Conservation (phyloP, 2,888 invertebrate species). For the Salpingus planirostris region DNA sequence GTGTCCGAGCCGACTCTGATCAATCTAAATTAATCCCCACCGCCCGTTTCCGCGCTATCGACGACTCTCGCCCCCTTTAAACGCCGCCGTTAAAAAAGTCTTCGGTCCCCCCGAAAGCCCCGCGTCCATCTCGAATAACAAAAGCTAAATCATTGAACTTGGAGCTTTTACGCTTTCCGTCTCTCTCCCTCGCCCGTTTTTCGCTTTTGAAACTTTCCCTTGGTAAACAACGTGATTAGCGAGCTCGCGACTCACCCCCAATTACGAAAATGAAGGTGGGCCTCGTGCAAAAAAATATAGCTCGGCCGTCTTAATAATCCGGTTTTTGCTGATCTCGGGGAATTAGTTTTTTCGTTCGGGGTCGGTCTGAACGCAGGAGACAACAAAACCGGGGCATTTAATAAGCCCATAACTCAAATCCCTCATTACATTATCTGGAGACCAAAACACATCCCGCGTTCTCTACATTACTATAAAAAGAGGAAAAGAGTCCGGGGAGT, state of each 20-base stretch:
- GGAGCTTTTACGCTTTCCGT: no score
- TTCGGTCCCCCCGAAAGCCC: slow-evolving; percentile 14
- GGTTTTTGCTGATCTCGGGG: no score
- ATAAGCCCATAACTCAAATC: slow-evolving; percentile 36
- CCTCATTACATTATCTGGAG: slow-evolving; percentile 36
- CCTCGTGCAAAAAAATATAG: no score
- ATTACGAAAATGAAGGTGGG: no score
- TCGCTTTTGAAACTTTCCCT: no score
- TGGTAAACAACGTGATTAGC: no score
- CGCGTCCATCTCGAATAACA: slow-evolving; percentile 8
- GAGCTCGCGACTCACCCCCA: no score
- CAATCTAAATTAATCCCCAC: slow-evolving; percentile 46
- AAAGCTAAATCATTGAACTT: slow-evolving; percentile 13
- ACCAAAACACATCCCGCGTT: slow-evolving; percentile 31
- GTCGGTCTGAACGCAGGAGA: no score
- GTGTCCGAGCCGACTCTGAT: slow-evolving; percentile 43
- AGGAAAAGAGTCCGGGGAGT: no score
- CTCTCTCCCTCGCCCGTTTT: no score
- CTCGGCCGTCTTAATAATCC: no score
- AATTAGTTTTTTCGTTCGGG: no score
- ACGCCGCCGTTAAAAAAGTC: slow-evolving; percentile 37
- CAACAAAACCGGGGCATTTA: slow-evolving; percentile 29
- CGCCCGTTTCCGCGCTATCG: slow-evolving; percentile 26
- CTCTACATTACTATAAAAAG: slow-evolving; percentile 32
- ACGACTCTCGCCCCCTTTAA: slow-evolving; percentile 34